Conservation (phyloP, 2,113 vertebrate genomes). For the Phaethon lepturus region DNA sequence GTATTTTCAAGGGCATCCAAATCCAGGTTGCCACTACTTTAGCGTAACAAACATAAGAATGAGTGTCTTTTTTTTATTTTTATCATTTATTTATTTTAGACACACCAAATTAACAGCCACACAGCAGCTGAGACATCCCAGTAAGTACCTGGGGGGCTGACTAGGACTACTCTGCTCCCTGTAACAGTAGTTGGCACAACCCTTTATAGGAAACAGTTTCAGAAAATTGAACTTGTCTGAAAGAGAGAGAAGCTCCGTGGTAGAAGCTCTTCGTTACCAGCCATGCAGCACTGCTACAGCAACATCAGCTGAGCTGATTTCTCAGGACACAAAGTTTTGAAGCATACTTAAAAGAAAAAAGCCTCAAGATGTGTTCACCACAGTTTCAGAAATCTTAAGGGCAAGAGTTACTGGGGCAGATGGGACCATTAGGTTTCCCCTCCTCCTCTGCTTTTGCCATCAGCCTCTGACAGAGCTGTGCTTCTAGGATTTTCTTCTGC, state of each 20-base stretch:
- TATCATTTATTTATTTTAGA: background rate
- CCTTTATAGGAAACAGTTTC: background rate
- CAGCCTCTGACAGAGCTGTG: background rate
- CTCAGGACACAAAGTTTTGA: background rate
- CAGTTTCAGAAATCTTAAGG: background rate
- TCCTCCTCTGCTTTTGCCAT: background rate
- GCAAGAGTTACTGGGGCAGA: background rate
- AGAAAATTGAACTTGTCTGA: background rate
- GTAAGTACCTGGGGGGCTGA: background rate
- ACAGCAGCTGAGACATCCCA: background rate
- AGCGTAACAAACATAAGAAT: background rate
- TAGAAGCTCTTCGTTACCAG: background rate
- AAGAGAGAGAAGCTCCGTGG: background rate
- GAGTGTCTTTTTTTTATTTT: fast-evolving
- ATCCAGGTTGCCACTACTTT: background rate
- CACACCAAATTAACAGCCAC: background rate
- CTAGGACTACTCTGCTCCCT: background rate
- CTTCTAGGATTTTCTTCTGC: background rate
- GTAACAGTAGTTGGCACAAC: fast-evolving
- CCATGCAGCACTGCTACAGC: background rate
- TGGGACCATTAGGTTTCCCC: background rate
- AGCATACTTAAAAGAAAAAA: background rate
- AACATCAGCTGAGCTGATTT: background rate
- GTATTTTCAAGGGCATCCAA: background rate
- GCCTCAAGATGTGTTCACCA: background rate